These are phyloP conservation scores for Potamilus streckersoni DNA, from an alignment of 1,140 invertebrate species.

Conservation along the genomic window DNA sequence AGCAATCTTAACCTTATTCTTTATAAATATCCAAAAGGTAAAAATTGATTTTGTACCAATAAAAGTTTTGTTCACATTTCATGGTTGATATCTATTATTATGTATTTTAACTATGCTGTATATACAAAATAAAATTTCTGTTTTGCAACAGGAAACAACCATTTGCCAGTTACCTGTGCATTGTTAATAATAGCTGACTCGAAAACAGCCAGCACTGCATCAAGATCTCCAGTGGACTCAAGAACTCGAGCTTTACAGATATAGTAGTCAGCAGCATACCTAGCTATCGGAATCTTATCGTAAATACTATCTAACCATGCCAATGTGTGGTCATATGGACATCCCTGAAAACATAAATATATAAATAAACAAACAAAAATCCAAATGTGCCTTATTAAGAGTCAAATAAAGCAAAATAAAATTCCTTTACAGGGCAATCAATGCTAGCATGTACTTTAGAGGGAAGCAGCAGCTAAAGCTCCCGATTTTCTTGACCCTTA, in stretches of 20 bases:
- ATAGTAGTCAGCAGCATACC: conserved; percentile 16
- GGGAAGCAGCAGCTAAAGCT: too few species aligned
- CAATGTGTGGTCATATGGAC: conserved; percentile 19
- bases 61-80: too few species aligned
- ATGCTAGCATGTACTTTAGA: neutral
- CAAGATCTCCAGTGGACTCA: conserved; percentile 20
- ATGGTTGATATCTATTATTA: too few species aligned
- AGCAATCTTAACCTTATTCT: too few species aligned
- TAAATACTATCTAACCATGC: conserved; percentile 25
- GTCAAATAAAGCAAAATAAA: neutral
- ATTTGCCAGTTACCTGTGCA: conserved; percentile 21
- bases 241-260: conserved; percentile 23
- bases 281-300: conserved; percentile 12
- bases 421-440: neutral
- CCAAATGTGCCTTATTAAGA: neutral
- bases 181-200: conserved; percentile 26
- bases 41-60: too few species aligned
- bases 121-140: too few species aligned
- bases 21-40: too few species aligned
- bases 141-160: too few species aligned
- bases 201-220: conserved; percentile 23
- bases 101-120: too few species aligned
- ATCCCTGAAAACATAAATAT: conserved; percentile 18
- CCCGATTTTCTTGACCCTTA: too few species aligned
- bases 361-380: neutral